Evolutionary conservation across 2,888 invertebrate genomes (phyloP), one percentile per base, ranked within the genome.

Genomic region (Spisula subtruncata): DNA sequence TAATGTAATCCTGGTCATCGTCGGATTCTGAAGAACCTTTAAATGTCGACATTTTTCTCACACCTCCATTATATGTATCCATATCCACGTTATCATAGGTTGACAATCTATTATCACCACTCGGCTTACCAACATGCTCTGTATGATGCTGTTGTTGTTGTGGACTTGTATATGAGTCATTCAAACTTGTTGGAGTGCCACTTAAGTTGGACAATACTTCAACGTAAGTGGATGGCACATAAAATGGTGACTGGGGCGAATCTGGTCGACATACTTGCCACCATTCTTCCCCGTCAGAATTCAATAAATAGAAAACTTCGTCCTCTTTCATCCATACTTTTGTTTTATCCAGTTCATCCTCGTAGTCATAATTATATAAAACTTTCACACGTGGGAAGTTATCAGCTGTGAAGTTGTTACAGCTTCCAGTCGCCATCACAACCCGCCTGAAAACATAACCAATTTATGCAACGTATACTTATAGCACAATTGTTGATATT

Each of bases 161-260:
- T 83, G 41, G 25, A 51, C 41, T 32, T 84, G 84, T 46, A 18
- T 75, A 75, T 75, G 75, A 75, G 35, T 75, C 75, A 75, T 75
- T 35, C 32, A 14, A 14, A 75, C 75, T 35, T n/a, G n/a, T n/a
- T 88, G 83, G 81, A 81, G 85, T 91, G 46, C 85, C 81, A 85
- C 85, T 85, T 89, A 85, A 87, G 75, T 82, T 87, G 81, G 86
- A 90, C 79, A 95, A 84, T 89, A 94, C 83, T 86, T 93, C 90
- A 20, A 95, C 95, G 94, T 95, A 95, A 91, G 94, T 93, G 29
- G 94, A 94, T n/a, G 95, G 95, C 35, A 95, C 95, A 93, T 94
- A 95, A 87, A 95, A 95, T 10, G 94, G 91, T 29, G 91, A 66
- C 75, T 93, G 93, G 4, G 92, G 91, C 25, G 92, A 86, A 81